These are phyloP conservation scores for Eulemur rufifrons DNA, from an alignment of 2,113 vertebrate species.

Conservation along the genomic window DNA sequence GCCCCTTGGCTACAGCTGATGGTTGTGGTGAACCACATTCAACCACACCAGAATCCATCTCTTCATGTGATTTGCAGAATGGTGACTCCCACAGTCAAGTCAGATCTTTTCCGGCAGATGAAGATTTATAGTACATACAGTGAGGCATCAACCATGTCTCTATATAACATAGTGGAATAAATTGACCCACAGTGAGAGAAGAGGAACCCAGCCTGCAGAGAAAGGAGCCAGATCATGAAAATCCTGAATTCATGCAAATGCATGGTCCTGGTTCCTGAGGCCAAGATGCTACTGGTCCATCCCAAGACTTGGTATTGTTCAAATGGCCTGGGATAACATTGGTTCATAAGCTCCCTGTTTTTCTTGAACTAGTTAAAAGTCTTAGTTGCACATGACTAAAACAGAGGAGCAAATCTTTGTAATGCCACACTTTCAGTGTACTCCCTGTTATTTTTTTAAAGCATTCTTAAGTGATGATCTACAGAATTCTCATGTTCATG, in stretches of 20 bases:
- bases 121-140: not conserved
- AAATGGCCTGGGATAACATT: not conserved
- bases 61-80: not conserved
- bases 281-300: not conserved
- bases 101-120: not conserved
- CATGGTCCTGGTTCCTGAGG: not conserved
- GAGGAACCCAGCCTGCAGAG: not conserved
- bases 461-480: not conserved
- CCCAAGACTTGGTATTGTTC: fast-evolving
- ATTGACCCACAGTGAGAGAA: not conserved
- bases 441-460: not conserved
- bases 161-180: fast-evolving
- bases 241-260: not conserved
- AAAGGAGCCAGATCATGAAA: not conserved
- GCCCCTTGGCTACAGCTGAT: not conserved
- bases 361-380: not conserved
- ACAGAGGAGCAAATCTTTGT: not conserved
- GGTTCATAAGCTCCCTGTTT: not conserved
- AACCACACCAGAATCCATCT: not conserved
- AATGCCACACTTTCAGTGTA: not conserved
- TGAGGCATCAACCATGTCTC: not conserved
- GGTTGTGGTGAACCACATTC: fast-evolving
- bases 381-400: not conserved
- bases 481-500: not conserved
- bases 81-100: not conserved